Evolutionary conservation across 2,888 invertebrate genomes (phyloP).

Genomic region (Prosapia bicincta): DNA sequence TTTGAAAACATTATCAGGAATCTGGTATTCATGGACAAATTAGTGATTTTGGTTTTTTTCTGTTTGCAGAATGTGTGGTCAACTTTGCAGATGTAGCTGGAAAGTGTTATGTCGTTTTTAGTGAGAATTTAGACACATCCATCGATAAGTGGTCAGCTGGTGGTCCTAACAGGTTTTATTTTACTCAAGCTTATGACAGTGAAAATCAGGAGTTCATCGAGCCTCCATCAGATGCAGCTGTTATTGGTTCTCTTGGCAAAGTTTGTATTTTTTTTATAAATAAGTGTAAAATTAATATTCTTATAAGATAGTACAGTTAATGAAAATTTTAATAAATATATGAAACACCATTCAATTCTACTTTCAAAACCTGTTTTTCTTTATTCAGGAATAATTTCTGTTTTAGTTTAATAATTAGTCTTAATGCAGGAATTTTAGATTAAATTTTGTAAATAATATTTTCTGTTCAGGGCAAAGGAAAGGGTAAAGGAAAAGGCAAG

Average conservation of each 20-base stretch:
- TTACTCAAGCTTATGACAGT: slow-evolving; percentile 62
- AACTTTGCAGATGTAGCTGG: slow-evolving; percentile 61
- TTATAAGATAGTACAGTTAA: no score
- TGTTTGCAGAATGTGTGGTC: slow-evolving; percentile 51
- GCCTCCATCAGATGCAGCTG: slow-evolving; percentile 57
- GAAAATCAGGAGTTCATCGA: slow-evolving; percentile 55
- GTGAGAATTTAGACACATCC: slow-evolving; percentile 54
- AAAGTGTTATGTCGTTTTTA: slow-evolving; percentile 64
- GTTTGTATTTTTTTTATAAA: slow-evolving; percentile 33
- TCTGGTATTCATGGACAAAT: no score
- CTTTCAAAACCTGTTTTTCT: no score
- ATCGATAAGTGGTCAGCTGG: slow-evolving; percentile 57
- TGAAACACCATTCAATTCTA: no score
- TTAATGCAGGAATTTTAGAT: no score
- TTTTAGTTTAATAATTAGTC: no score
- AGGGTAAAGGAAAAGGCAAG: slow-evolving; percentile 66
- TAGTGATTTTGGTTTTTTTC: slow-evolving; percentile 7
- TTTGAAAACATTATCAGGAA: no score
- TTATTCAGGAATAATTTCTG: no score
- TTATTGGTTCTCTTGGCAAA: slow-evolving; percentile 58
- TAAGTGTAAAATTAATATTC: neutral
- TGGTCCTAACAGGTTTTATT: slow-evolving; percentile 72
- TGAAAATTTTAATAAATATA: no score
- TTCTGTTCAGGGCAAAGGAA: slow-evolving; percentile 57
- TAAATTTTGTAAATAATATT: no score